A percentile compares a stretch with the other conserved stretches of the same genome.
phyloP scores from a whole-genome alignment of 2,888 invertebrate species.

The Dysmachus trigonus region DNA sequence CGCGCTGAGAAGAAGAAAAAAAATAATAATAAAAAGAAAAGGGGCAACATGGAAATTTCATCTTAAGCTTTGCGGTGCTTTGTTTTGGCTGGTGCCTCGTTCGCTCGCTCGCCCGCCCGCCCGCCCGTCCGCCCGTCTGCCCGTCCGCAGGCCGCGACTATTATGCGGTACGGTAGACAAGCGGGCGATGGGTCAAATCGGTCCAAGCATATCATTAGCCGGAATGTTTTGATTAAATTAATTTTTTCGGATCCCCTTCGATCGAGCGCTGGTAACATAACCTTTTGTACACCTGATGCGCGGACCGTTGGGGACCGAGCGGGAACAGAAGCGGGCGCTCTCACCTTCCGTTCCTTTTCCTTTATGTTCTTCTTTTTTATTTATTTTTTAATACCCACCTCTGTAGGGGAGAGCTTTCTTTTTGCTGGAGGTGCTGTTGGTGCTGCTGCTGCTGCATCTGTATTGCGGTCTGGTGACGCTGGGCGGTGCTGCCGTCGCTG shows the following conservation, averaged over 20 bases:
- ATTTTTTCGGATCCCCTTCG: not conserved
- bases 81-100: slow-evolving; percentile 15
- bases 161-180: not conserved
- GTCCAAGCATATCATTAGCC: not conserved
- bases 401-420: not conserved
- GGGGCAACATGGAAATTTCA: not conserved
- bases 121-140: not conserved
- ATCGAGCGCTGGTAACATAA: not conserved
- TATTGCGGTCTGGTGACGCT: slow-evolving; percentile 9
- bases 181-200: not conserved
- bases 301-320: not conserved
- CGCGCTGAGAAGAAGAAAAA: not conserved
- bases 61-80: not conserved
- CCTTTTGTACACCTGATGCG: slow-evolving; percentile 12
- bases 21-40: not conserved
- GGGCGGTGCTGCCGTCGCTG: slow-evolving; percentile 15
- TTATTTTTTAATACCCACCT: not conserved
- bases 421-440: not conserved
- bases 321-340: not conserved
- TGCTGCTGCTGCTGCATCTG: not conserved
- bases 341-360: slow-evolving; percentile 30
- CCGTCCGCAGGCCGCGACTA: not conserved
- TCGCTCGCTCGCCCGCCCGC: not conserved
- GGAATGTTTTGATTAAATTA: slow-evolving; percentile 41
- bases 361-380: not conserved